These are phyloP conservation scores for Stegastes partitus DNA, from an alignment of 2,113 vertebrate species.

Conservation along the genomic window DNA sequence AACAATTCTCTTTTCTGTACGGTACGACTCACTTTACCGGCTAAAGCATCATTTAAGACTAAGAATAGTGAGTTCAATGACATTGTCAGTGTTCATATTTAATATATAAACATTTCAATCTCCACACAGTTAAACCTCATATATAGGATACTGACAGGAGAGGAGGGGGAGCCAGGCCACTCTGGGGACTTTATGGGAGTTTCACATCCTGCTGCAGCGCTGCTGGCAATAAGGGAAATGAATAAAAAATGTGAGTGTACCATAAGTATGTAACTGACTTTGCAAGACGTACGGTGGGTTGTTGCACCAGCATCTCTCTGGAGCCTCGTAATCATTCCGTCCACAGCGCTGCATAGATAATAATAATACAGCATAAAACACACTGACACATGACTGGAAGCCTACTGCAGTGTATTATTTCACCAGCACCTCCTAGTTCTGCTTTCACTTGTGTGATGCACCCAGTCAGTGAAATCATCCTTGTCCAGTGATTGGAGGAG, in stretches of 20 bases:
- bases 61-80: too few relatives aligned
- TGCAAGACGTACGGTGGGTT: not conserved
- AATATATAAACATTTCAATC: not conserved
- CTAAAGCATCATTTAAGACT: too few relatives aligned
- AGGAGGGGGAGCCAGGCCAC: not conserved
- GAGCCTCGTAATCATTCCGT: not conserved
- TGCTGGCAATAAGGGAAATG: slow-evolving; percentile 3
- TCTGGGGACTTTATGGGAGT: not conserved
- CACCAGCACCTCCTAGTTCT: not conserved
- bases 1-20: too few relatives aligned
- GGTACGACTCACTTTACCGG: too few relatives aligned
- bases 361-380: not conserved
- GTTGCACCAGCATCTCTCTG: not conserved
- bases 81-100: too few relatives aligned
- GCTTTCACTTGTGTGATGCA: not conserved
- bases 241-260: not conserved
- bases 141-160: not conserved
- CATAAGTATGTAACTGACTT: not conserved
- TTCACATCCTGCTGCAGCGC: slow-evolving; percentile 26
- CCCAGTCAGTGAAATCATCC: not conserved
- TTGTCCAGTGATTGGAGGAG: not conserved
- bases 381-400: not conserved
- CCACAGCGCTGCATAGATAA: not conserved
- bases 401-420: not conserved
- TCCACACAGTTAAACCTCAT: not conserved